Evolutionary conservation across 1,140 invertebrate species (phyloP).

Genomic region (Cheumatopsyche charites): DNA sequence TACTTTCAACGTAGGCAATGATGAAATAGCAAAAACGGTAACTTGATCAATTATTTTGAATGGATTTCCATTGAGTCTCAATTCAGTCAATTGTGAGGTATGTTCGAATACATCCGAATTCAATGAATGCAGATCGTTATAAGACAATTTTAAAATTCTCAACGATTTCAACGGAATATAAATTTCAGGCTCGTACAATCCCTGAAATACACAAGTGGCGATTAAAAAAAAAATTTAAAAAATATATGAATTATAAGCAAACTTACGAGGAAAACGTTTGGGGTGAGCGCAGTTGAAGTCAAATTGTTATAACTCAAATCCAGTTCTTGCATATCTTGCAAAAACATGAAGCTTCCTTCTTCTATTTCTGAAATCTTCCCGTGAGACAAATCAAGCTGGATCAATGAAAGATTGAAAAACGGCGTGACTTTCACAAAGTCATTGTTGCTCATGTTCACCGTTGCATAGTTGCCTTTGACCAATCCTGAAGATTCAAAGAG

Average conservation of each 20-base stretch:
- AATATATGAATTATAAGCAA: conserved; percentile 1
- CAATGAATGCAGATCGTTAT: conserved; percentile 71
- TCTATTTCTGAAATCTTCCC: conserved; percentile 67
- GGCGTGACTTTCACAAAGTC: conserved; percentile 53
- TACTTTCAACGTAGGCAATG: conserved; percentile 69
- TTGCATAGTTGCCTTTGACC: conserved; percentile 54
- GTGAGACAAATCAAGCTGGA: conserved; percentile 56
- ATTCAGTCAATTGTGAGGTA: conserved; percentile 64
- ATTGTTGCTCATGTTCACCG: conserved; percentile 60
- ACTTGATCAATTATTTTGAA: conserved; percentile 66
- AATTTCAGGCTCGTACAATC: conserved; percentile 61
- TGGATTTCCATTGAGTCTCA: conserved; percentile 73
- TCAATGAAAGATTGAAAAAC: conserved; percentile 51
- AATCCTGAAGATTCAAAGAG: conserved; percentile 50
- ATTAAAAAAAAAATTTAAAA: conserved; percentile 23
- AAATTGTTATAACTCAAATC: conserved; percentile 75
- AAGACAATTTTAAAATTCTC: conserved; percentile 66
- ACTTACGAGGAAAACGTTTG: conserved; percentile 71
- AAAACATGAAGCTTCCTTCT: conserved; percentile 65
- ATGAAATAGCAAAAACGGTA: conserved; percentile 67
- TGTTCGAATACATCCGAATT: conserved; percentile 76
- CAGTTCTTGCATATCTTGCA: conserved; percentile 66
- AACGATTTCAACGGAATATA: conserved; percentile 69
- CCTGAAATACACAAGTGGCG: too few species aligned
- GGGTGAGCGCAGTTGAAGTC: conserved; percentile 61